These are phyloP conservation scores for Scolopax bukidnonensis DNA, from an alignment of 2,797 vertebrate genomes.

Conservation along the genomic window DNA sequence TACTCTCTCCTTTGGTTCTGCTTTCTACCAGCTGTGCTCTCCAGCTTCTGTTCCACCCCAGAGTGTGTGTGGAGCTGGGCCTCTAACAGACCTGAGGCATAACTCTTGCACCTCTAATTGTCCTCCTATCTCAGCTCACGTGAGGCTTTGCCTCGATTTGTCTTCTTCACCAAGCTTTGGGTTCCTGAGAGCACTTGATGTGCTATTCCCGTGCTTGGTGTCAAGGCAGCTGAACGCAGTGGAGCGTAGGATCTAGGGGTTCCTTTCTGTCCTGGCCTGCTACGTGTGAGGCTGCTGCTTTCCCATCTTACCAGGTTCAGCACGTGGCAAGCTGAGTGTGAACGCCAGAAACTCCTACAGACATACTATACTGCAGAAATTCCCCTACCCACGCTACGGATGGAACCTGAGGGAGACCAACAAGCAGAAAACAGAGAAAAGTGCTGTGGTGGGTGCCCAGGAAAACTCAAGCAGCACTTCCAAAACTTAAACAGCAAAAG, in stretches of 20 bases:
- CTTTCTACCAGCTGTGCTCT: neutral
- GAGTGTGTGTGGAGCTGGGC: fast-evolving
- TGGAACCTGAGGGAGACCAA: fast-evolving
- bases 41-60: neutral
- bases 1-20: neutral
- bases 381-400: fast-evolving
- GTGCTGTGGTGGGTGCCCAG: neutral
- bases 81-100: neutral
- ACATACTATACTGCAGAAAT: neutral
- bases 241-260: neutral
- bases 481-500: fast-evolving
- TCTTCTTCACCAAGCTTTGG: neutral
- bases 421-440: neutral
- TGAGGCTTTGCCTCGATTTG: neutral
- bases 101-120: neutral
- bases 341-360: neutral
- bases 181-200: neutral
- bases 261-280: neutral
- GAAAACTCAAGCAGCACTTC: neutral
- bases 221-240: neutral
- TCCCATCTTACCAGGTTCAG: neutral
- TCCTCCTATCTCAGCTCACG: neutral
- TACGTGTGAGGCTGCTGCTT: neutral
- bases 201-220: neutral
- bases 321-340: fast-evolving